Evolutionary conservation across 2,797 vertebrate species (phyloP), one percentile per base, ranked within the genome.

Genomic region (Ficedula albicollis): DNA sequence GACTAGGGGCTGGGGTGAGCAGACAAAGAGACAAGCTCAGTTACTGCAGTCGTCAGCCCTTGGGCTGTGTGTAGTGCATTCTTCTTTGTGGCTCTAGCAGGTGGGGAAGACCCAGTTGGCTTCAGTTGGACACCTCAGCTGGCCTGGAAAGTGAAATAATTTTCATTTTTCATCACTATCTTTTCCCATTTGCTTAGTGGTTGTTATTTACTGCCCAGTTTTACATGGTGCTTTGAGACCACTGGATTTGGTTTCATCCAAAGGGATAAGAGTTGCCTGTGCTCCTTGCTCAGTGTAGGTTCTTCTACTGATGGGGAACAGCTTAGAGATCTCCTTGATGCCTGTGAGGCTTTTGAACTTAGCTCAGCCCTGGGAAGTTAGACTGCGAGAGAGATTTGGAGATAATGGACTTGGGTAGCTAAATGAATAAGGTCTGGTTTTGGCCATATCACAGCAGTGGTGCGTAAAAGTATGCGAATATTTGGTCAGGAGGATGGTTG

Each of bases 11-110:
- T 1, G 1, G 29, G 36, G 18, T 4, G 1, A 51, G 52, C 36
- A 52, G 70, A 5, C 21, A 23, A 60, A 69, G 82, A 70, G 44
- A 30, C 67, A 30, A 59, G 16, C 39, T 17, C 23, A 16, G 39
- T 43, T 55, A 48, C 36, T 4, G 1, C 32, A 29, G 55, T 73
- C 4, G 0, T 34, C 0, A 3, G 29, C 32, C 59, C 34, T 74
- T 77, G 56, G 38, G 23, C 44, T 60, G 16, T 1, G 2, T 59
- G 68, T 64, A 87, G 48, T 6, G 0, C 0, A 1, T 84, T 77
- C 44, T 38, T 59, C 75, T 79, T 46, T 0, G 1, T 34, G n/a
- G 39, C 36, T 68, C 29, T 66, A 17, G 30, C 34, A 78, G 43
- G 69, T 87, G 46, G 22, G 27, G 30, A 59, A 56, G 67, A 49